Evolutionary conservation across 2,113 vertebrate genomes (phyloP).

Genomic region (Semnornis frantzii): DNA sequence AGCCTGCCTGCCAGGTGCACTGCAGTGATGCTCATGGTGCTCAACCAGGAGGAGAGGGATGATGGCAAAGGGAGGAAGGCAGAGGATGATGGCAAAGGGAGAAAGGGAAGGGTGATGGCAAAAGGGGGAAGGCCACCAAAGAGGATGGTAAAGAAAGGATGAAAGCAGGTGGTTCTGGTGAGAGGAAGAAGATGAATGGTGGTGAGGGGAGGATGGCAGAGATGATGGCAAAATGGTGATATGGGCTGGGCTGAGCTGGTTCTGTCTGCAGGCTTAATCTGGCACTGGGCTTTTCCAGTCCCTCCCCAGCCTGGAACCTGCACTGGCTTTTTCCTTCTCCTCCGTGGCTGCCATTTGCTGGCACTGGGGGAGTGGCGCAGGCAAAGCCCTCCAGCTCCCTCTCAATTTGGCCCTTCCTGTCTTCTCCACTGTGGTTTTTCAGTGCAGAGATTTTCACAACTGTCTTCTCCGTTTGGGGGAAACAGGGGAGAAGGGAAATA

Average conservation of each 20-base stretch:
- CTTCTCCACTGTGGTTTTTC: background rate
- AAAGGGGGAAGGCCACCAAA: background rate
- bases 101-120: background rate
- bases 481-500: slow-evolving; percentile 43
- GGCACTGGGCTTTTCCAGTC: background rate
- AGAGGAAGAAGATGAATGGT: background rate
- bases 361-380: background rate
- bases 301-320: background rate
- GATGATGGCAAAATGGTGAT: background rate
- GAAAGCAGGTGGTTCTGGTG: background rate
- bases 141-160: background rate
- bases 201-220: background rate
- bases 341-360: background rate
- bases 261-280: background rate
- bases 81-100: background rate
- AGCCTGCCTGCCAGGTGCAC: accelerated
- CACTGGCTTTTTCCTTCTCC: background rate
- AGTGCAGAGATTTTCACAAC: slow-evolving; percentile 50
- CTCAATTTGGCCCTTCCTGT: background rate
- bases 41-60: too few species aligned
- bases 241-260: background rate
- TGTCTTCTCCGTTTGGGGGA: slow-evolving; percentile 62
- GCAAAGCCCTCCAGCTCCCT: background rate
- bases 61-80: background rate
- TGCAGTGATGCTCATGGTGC: background rate